These are phyloP conservation scores for Crematogaster levior DNA, from an alignment of 2,888 invertebrate species.

Conservation along the genomic window DNA sequence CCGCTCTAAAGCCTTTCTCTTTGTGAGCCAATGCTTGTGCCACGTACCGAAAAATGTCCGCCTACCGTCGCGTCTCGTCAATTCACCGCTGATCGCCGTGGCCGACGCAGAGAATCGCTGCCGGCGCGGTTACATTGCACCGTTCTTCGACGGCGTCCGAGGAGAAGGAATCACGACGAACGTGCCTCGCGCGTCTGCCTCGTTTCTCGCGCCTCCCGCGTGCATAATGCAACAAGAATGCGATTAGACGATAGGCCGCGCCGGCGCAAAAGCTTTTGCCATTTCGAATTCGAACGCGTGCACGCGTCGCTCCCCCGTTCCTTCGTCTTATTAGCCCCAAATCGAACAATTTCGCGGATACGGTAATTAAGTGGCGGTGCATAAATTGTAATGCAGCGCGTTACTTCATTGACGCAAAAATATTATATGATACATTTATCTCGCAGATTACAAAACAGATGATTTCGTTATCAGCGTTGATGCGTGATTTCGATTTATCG, in stretches of 20 bases:
- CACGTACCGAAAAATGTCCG: conserved; percentile 82
- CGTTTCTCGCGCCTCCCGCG: conserved; percentile 20
- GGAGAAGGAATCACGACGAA: conserved; percentile 31
- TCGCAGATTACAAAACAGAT: conserved; percentile 7
- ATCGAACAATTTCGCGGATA: neutral
- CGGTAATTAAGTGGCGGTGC: neutral
- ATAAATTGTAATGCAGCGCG: neutral
- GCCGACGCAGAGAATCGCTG: conserved; percentile 31
- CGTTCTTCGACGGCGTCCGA: conserved; percentile 10
- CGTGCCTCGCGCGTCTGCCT: conserved; percentile 36
- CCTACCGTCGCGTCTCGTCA: conserved; percentile 71
- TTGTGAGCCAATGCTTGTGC: conserved; percentile 80
- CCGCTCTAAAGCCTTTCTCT: conserved; percentile 80
- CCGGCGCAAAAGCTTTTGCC: neutral
- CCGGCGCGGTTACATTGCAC: conserved; percentile 31
- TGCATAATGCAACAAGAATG: conserved; percentile 23
- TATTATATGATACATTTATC: conserved; percentile 16
- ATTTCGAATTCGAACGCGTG: neutral
- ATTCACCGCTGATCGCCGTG: conserved; percentile 48
- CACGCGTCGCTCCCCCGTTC: neutral
- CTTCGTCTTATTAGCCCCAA: neutral
- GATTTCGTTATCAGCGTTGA: conserved; percentile 15
- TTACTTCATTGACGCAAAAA: too few species aligned
- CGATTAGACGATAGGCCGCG: conserved; percentile 6
- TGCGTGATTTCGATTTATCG: conserved; percentile 12